Evolutionary conservation across 2,888 invertebrate species (phyloP).

Genomic region (Deilephila porcellus): DNA sequence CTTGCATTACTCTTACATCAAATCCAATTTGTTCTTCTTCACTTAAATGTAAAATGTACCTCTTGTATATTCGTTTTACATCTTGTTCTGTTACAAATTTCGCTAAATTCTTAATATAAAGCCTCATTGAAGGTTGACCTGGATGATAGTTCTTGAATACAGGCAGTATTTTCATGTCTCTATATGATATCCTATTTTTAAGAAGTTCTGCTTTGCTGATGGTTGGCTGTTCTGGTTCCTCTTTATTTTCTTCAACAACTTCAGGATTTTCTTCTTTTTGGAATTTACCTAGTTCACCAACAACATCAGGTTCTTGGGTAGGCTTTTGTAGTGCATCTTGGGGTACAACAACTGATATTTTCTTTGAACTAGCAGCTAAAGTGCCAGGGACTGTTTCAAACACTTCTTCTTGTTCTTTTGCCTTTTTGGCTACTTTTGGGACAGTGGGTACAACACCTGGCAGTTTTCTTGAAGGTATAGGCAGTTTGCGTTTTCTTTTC

Average conservation of each 20-base stretch:
- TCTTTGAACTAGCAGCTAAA: slow-evolving; percentile 66
- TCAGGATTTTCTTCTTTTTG: slow-evolving; percentile 62
- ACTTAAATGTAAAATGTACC: slow-evolving; percentile 81
- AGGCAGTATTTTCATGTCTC: slow-evolving; percentile 89
- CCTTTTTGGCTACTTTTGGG: slow-evolving; percentile 61
- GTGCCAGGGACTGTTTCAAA: slow-evolving; percentile 67
- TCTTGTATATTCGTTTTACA: slow-evolving; percentile 89
- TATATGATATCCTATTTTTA: slow-evolving; percentile 87
- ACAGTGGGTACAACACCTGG: slow-evolving; percentile 56
- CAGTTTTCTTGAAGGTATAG: slow-evolving; percentile 64
- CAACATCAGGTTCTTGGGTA: slow-evolving; percentile 64
- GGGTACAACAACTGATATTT: slow-evolving; percentile 73
- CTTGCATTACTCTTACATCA: slow-evolving; percentile 94
- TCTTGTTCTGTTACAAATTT: slow-evolving; percentile 91
- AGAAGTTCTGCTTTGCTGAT: slow-evolving; percentile 88
- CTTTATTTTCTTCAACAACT: slow-evolving; percentile 44
- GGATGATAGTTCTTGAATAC: slow-evolving; percentile 94
- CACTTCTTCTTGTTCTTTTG: slow-evolving; percentile 66
- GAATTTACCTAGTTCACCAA: slow-evolving; percentile 76
- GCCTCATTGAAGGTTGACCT: slow-evolving; percentile 91
- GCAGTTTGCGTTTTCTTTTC: slow-evolving; percentile 70
- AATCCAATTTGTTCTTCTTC: slow-evolving; percentile 79
- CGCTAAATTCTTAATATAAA: slow-evolving; percentile 96
- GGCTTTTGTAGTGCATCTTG: slow-evolving; percentile 70
- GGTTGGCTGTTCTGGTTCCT: slow-evolving; percentile 63